A percentile compares a stretch with the other conserved stretches of the same genome.
These are phyloP conservation scores for Thera obeliscata DNA, from an alignment of 2,888 invertebrate genomes.

Conservation along the genomic window DNA sequence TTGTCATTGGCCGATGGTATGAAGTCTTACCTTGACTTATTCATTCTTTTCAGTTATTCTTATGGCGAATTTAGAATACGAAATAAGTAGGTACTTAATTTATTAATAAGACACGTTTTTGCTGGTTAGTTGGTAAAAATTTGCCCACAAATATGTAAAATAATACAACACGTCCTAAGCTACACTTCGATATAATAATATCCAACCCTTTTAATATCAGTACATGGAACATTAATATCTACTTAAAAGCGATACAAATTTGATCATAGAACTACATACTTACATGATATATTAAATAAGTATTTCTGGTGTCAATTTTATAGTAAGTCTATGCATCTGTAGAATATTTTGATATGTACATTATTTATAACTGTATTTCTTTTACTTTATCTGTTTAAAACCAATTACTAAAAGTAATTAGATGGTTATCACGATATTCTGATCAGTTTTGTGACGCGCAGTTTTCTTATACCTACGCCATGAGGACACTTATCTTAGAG, in stretches of 20 bases:
- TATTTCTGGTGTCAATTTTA: background rate
- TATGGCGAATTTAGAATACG: background rate
- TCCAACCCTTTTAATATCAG: conserved; percentile 26
- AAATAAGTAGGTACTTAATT: too few relatives aligned
- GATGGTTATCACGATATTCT: conserved; percentile 5
- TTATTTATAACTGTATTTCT: background rate
- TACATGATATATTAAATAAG: conserved; percentile 5
- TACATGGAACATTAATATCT: conserved; percentile 24
- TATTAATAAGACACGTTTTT: background rate
- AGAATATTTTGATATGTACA: conserved; percentile 20
- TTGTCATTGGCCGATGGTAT: too few relatives aligned
- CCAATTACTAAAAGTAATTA: background rate
- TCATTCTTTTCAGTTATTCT: background rate
- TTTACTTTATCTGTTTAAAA: background rate
- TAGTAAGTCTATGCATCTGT: background rate
- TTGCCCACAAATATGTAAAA: conserved; percentile 26
- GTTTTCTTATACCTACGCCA: background rate
- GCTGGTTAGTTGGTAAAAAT: background rate
- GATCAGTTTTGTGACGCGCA: background rate
- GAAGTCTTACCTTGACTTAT: too few relatives aligned
- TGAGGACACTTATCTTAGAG: background rate
- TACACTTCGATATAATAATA: conserved; percentile 22
- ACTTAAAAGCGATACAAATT: conserved; percentile 17
- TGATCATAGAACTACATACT: conserved; percentile 18
- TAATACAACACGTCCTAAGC: conserved; percentile 11